Conservation (phyloP, 2,888 invertebrate genomes). For the Beris morrisii region DNA sequence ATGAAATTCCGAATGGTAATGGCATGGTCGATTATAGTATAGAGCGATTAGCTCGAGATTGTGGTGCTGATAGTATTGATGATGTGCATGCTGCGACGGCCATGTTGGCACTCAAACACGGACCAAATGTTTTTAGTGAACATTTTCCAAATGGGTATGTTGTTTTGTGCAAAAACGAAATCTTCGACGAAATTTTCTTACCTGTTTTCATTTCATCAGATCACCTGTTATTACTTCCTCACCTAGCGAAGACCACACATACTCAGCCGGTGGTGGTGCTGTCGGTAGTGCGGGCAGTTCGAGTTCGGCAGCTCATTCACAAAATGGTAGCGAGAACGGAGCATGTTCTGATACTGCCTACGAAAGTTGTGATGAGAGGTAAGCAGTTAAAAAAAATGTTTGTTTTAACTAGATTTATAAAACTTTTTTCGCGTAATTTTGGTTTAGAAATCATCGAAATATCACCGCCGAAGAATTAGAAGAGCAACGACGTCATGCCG, state of each 20-base stretch:
- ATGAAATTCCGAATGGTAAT: constrained; percentile 45
- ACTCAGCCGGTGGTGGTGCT: constrained; percentile 66
- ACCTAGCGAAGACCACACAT: constrained; percentile 92
- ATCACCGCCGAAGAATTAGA: constrained; percentile 61
- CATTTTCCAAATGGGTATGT: constrained; percentile 54
- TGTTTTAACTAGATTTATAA: too few relatives aligned
- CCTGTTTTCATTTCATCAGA: constrained; percentile 40
- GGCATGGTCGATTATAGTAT: constrained; percentile 12
- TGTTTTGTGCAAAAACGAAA: background rate
- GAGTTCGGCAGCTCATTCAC: constrained; percentile 34
- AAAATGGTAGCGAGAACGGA: constrained; percentile 49
- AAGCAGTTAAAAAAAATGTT: constrained; percentile 39
- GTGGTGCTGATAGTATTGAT: constrained; percentile 64
- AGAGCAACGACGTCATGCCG: constrained; percentile 71
- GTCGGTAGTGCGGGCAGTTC: constrained; percentile 36
- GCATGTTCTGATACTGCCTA: constrained; percentile 62
- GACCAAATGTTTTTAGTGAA: constrained; percentile 66
- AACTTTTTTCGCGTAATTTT: constrained; percentile 23
- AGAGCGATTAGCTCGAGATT: constrained; percentile 52
- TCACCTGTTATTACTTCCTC: constrained; percentile 76
- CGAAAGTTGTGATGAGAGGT: constrained; percentile 62
- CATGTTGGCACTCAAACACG: constrained; percentile 86
- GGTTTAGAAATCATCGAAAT: constrained; percentile 43
- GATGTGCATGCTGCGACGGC: constrained; percentile 84
- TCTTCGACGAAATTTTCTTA: constrained; percentile 8